Evolutionary conservation across 2,888 invertebrate species (phyloP), one percentile per base, ranked within the genome.

Genomic region (Epirrhoe tristata): DNA sequence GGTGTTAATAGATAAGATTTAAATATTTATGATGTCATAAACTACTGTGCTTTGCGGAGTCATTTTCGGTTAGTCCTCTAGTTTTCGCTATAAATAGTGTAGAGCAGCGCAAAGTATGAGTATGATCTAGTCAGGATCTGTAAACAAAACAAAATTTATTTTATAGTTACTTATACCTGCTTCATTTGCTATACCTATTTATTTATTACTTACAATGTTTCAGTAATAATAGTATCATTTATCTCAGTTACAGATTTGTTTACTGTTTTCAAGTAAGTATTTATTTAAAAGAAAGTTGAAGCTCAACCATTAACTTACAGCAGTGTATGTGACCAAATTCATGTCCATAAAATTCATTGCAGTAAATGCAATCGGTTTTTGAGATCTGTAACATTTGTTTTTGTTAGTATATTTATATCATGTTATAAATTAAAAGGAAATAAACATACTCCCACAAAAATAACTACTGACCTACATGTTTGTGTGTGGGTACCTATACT

Each of bases 341-440:
- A 93, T 90, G 69, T 91, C 85, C 7, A 91, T 93, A 63, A 92
- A 93, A 63, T 88, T 88, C 91, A 91, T 89, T 39, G 93, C 90
- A 34, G 93, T 93, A 68, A 93, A 92, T 0, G 91, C 91, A 66
- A 91, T 85, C 6, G 89, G 89, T 69, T 90, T 89, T 75, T 90
- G 93, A 12, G 92, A 84, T 75, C 93, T 93, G 86, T 69, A 85
- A 83, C 50, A 51, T 46, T 39, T 12, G 46, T 4, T 24, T 16
- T 12, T 24, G 5, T 43, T 57, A 39, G 14, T n/a, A n/a, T n/a
- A n/a, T n/a, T n/a, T n/a, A n/a, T n/a, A n/a, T n/a, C n/a, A n/a
- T n/a, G n/a, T n/a, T n/a, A n/a, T n/a, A n/a, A n/a, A n/a, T n/a
- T n/a, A n/a, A n/a, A n/a, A n/a, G 24, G 24, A 2, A 24, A 24